These are phyloP conservation scores for Agonopterix alstromeriana DNA, from an alignment of 2,888 invertebrate genomes.

Conservation along the genomic window DNA sequence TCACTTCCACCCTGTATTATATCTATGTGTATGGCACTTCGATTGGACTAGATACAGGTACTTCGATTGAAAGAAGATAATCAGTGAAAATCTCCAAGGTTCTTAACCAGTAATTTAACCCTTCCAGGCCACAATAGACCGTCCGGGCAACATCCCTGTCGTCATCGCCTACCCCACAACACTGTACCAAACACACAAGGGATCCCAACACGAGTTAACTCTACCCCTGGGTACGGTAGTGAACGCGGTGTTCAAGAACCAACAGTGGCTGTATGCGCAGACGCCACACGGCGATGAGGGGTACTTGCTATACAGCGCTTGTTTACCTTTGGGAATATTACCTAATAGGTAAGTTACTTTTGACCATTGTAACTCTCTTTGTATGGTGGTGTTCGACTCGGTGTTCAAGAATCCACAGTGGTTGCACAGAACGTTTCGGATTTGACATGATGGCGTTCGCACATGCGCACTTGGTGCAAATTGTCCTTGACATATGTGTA, in stretches of 20 bases:
- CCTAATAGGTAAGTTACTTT: constrained; percentile 62
- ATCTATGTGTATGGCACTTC: too few relatives aligned
- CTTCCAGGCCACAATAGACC: constrained; percentile 84
- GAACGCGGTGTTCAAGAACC: constrained; percentile 90
- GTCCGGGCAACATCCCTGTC: constrained; percentile 90
- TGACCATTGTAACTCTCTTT: too few relatives aligned
- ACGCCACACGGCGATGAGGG: constrained; percentile 91
- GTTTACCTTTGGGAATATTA: constrained; percentile 85
- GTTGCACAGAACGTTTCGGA: too few relatives aligned
- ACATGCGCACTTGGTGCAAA: too few relatives aligned
- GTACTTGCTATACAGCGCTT: constrained; percentile 86
- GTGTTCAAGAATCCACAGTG: too few relatives aligned
- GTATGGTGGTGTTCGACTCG: too few relatives aligned
- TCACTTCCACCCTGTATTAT: too few relatives aligned
- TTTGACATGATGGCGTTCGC: too few relatives aligned
- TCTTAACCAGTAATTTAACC: neutral
- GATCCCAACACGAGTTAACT: constrained; percentile 81
- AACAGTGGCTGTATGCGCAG: constrained; percentile 90
- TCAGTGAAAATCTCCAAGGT: too few relatives aligned
- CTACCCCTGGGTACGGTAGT: constrained; percentile 90
- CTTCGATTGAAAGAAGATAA: too few relatives aligned
- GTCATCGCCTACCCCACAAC: constrained; percentile 86
- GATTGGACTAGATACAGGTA: too few relatives aligned
- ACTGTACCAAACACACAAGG: constrained; percentile 83
- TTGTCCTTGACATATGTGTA: too few relatives aligned